phyloP scores from a whole-genome alignment of 2,113 vertebrate species.

The Myotis yumanensis region DNA sequence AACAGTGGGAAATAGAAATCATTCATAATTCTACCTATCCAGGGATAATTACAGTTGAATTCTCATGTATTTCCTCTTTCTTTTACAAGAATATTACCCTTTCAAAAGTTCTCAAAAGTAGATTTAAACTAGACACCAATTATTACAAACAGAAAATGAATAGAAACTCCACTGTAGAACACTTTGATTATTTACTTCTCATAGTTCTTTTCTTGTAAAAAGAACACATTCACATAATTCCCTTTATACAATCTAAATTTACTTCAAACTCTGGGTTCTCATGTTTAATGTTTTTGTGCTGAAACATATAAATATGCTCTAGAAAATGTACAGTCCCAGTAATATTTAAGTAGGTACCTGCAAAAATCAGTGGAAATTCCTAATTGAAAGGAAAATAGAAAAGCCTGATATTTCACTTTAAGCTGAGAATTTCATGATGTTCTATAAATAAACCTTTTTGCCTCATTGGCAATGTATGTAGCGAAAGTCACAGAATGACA shows the following conservation, averaged over 20 bases:
- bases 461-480: neutral
- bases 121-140: slow-evolving; percentile 2
- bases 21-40: neutral
- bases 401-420: slow-evolving; percentile 54
- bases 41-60: neutral
- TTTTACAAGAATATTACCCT: neutral
- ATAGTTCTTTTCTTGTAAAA: slow-evolving; percentile 28
- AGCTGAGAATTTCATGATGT: slow-evolving; percentile 39
- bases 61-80: neutral
- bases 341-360: slow-evolving; percentile 30
- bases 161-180: neutral
- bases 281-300: neutral
- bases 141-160: slow-evolving; percentile 39
- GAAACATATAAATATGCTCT: neutral
- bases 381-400: slow-evolving; percentile 45
- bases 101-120: neutral
- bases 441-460: slow-evolving; percentile 73
- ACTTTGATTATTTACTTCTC: slow-evolving; percentile 1
- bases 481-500: slow-evolving; percentile 60
- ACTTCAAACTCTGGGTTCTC: neutral
- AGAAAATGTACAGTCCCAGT: neutral
- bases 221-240: neutral
- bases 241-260: slow-evolving; percentile 12
- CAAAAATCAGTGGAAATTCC: slow-evolving; percentile 30
- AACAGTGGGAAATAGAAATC: slow-evolving; percentile 9